A percentile compares a stretch with the other conserved stretches of the same genome.
phyloP scores from a whole-genome alignment of 2,797 vertebrate genomes.

The Cyclura pinguis region DNA sequence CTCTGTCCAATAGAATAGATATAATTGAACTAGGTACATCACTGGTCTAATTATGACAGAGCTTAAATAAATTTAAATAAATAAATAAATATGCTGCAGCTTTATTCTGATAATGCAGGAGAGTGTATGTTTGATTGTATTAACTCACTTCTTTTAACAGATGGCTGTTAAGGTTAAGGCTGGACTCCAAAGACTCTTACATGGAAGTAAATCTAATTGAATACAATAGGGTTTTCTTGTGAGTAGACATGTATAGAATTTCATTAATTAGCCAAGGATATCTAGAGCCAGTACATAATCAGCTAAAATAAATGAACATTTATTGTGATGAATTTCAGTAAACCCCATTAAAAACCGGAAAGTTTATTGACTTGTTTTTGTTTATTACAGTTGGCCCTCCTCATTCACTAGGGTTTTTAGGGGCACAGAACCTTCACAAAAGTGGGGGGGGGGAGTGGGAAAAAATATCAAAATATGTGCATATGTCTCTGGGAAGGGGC shows the following conservation, averaged over 20 bases:
- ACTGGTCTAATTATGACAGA: not conserved
- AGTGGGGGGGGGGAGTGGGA: too few relatives aligned
- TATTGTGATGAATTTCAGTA: constrained; percentile 48
- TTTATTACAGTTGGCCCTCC: not conserved
- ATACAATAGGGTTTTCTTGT: too few relatives aligned
- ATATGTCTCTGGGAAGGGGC: too few relatives aligned
- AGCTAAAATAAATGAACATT: constrained; percentile 53
- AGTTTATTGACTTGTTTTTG: constrained; percentile 3
- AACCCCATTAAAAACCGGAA: constrained; percentile 39
- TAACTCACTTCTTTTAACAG: not conserved
- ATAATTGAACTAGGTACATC: not conserved
- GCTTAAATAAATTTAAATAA: not conserved
- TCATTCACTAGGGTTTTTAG: too few relatives aligned
- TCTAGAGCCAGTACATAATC: not conserved
- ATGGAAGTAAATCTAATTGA: too few relatives aligned
- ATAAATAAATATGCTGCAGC: not conserved
- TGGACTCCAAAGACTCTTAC: not conserved
- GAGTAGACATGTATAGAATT: not conserved
- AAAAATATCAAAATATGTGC: too few relatives aligned
- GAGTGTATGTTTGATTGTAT: not conserved
- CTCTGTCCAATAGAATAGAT: not conserved
- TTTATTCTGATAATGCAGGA: not conserved
- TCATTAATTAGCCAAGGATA: not conserved
- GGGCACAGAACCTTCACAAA: too few relatives aligned
- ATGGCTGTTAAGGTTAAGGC: too few relatives aligned